Conservation (phyloP, 2,888 invertebrate species). For the Ecliptopera silaceata region DNA sequence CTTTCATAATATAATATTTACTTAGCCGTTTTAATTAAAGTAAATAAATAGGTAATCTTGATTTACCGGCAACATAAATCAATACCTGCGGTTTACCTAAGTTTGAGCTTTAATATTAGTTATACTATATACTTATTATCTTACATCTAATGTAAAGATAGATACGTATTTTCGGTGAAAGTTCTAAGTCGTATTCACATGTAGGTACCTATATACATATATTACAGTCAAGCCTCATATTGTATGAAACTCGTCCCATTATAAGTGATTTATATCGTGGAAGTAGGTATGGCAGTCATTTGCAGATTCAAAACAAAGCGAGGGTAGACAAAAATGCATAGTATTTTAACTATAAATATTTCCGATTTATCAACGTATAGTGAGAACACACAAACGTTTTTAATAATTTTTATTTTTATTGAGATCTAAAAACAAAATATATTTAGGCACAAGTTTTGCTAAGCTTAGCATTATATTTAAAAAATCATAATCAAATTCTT, state of each 20-base stretch:
- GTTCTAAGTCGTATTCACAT: background rate
- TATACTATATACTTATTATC: no score
- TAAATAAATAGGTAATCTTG: no score
- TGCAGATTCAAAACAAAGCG: conserved; percentile 47
- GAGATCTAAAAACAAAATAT: no score
- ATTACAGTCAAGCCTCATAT: conserved; percentile 14
- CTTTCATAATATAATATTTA: no score
- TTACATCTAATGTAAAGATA: no score
- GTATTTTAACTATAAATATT: conserved; percentile 14
- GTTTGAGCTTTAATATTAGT: no score
- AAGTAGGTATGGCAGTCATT: conserved; percentile 52
- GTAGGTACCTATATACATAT: background rate
- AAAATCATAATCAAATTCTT: no score
- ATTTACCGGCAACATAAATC: no score
- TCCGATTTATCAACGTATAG: background rate
- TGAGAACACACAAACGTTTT: background rate
- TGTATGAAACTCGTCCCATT: conserved; percentile 29
- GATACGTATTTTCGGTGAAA: background rate
- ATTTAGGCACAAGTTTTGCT: no score
- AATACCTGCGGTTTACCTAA: no score
- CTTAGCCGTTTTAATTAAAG: no score
- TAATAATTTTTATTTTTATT: conserved; percentile 18
- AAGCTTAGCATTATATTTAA: no score
- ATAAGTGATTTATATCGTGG: conserved; percentile 42
- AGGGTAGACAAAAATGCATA: conserved; percentile 43